phyloP scores from a whole-genome alignment of 2,888 invertebrate species.

The Andrena fulva region DNA sequence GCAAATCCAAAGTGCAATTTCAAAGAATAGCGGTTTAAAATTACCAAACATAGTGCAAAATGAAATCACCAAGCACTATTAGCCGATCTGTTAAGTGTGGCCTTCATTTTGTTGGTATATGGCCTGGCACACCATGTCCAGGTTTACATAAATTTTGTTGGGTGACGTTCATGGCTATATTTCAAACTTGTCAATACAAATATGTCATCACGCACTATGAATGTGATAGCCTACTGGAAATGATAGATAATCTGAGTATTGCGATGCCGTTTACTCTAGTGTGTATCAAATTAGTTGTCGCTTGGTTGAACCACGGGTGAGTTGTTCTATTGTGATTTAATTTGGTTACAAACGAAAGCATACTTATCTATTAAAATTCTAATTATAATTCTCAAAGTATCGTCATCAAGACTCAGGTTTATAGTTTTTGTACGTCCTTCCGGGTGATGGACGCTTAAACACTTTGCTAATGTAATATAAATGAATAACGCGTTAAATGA shows the following conservation, averaged over 20 bases:
- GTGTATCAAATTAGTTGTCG: constrained; percentile 41
- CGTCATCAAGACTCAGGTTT: background rate
- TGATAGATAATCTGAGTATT: constrained; percentile 45
- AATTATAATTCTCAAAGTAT: background rate
- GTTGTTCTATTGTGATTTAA: background rate
- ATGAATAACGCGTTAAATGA: no score
- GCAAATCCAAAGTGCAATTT: no score
- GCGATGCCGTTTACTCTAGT: constrained; percentile 38
- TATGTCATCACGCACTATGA: constrained; percentile 41
- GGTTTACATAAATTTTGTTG: constrained; percentile 28
- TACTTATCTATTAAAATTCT: background rate
- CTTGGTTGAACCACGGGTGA: constrained; percentile 51
- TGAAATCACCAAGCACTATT: constrained; percentile 15
- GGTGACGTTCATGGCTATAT: background rate
- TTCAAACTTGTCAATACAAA: constrained; percentile 53
- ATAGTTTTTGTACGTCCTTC: no score
- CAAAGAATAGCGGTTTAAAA: background rate
- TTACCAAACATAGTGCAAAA: background rate
- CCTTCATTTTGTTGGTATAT: constrained; percentile 46
- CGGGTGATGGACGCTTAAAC: no score
- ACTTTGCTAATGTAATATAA: no score
- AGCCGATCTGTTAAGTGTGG: constrained; percentile 42
- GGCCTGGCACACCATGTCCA: constrained; percentile 45
- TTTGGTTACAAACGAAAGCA: background rate
- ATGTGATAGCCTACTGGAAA: constrained; percentile 1